A percentile compares a stretch with the other conserved stretches of the same genome.
These are phyloP conservation scores for Montifringilla adamsi DNA, from an alignment of 2,113 vertebrate species.

Conservation along the genomic window DNA sequence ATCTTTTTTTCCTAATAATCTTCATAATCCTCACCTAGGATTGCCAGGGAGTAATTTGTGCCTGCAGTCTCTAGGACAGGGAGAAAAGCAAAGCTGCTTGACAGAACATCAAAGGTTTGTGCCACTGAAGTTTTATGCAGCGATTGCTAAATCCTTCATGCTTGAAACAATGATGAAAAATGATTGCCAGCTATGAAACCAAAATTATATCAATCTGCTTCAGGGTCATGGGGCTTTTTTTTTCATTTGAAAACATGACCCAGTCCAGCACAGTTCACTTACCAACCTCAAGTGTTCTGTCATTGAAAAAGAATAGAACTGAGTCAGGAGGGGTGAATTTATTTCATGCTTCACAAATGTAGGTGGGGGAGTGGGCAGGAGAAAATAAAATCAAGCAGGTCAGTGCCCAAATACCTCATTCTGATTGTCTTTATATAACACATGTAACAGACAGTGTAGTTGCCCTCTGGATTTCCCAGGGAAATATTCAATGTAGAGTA, in stretches of 20 bases:
- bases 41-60: constrained; percentile 19
- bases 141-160: not conserved
- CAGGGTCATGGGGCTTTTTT: not conserved
- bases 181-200: constrained; percentile 33
- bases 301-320: not conserved
- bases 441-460: not conserved
- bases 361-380: not conserved
- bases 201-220: constrained; percentile 30
- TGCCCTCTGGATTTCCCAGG: not conserved
- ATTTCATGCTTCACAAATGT: not conserved
- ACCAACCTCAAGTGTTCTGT: not conserved
- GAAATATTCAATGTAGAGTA: not conserved
- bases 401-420: not conserved
- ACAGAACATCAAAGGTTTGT: constrained; percentile 23
- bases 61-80: not conserved
- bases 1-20: not conserved
- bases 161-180: constrained; percentile 50
- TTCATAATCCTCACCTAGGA: constrained; percentile 13
- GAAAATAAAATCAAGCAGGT: constrained; percentile 4
- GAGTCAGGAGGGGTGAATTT: not conserved
- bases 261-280: constrained; percentile 22
- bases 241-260: constrained; percentile 37
- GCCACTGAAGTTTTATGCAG: constrained; percentile 21
- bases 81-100: not conserved
- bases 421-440: not conserved